phyloP scores from a whole-genome alignment of 2,113 vertebrate genomes.

The Ictalurus punctatus region DNA sequence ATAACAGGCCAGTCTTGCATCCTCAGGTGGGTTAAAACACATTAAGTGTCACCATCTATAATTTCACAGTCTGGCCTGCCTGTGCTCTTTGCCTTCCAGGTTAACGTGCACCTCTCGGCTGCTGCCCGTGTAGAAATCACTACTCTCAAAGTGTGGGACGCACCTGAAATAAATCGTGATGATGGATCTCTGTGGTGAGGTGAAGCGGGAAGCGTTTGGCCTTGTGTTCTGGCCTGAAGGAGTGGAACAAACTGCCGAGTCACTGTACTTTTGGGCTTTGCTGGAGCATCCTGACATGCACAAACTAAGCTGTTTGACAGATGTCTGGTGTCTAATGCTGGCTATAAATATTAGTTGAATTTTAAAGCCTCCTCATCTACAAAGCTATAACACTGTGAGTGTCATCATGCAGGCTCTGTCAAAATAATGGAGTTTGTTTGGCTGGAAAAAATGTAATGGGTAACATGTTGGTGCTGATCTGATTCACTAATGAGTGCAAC shows the following conservation, averaged over 20 bases:
- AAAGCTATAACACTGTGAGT: background rate
- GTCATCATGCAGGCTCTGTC: background rate
- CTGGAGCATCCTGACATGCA: slow-evolving; percentile 6
- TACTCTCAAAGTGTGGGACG: background rate
- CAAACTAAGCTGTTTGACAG: background rate
- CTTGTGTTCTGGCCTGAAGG: slow-evolving; percentile 1
- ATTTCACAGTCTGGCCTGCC: slow-evolving; percentile 13
- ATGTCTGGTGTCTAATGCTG: background rate
- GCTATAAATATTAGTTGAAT: slow-evolving; percentile 25
- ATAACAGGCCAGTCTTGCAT: background rate
- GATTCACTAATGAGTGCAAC: background rate
- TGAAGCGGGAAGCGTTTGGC: background rate
- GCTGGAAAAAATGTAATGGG: background rate
- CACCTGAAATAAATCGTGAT: slow-evolving; percentile 21
- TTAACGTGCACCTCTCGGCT: background rate
- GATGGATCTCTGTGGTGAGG: background rate
- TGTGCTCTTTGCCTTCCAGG: background rate
- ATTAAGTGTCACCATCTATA: slow-evolving; percentile 6
- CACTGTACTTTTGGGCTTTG: background rate
- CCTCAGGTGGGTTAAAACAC: background rate
- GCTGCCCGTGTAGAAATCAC: background rate
- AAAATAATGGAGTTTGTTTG: background rate
- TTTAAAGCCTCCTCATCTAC: slow-evolving; percentile 19
- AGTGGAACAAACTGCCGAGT: slow-evolving; percentile 9
- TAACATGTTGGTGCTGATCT: background rate